phyloP scores from a whole-genome alignment of 2,797 vertebrate genomes.

The Paratrypauchen microcephalus region DNA sequence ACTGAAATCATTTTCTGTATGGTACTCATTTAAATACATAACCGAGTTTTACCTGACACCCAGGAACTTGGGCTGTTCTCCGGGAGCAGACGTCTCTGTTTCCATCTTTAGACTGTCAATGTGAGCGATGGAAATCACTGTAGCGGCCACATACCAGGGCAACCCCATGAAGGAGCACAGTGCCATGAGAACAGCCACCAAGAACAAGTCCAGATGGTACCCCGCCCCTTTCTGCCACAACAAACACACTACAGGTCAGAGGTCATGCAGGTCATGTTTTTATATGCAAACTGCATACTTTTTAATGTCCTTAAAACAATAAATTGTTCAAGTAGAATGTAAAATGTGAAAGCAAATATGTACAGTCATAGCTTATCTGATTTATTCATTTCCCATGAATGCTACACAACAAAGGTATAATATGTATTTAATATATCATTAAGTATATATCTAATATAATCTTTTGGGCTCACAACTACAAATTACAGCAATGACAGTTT shows the following conservation, averaged over 20 bases:
- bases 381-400: too few species aligned
- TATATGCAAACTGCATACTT: not conserved
- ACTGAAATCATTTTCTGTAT: not conserved
- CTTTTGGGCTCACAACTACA: not conserved
- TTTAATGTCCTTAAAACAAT: not conserved
- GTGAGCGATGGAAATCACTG: constrained; percentile 98
- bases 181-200: constrained; percentile 91
- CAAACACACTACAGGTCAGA: constrained; percentile 1
- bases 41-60: constrained; percentile 85
- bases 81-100: constrained; percentile 94
- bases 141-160: constrained; percentile 98
- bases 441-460: not conserved
- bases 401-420: not conserved
- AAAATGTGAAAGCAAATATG: not conserved
- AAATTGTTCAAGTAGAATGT: not conserved
- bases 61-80: constrained; percentile 95
- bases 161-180: constrained; percentile 96
- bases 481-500: not conserved
- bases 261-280: not conserved
- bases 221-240: constrained; percentile 92
- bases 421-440: not conserved
- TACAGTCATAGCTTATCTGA: not conserved
- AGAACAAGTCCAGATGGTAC: constrained; percentile 95
- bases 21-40: not conserved
- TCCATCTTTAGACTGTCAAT: constrained; percentile 99